Conservation (phyloP, 2,113 vertebrate genomes). For the Eulacestoma nigropectus region DNA sequence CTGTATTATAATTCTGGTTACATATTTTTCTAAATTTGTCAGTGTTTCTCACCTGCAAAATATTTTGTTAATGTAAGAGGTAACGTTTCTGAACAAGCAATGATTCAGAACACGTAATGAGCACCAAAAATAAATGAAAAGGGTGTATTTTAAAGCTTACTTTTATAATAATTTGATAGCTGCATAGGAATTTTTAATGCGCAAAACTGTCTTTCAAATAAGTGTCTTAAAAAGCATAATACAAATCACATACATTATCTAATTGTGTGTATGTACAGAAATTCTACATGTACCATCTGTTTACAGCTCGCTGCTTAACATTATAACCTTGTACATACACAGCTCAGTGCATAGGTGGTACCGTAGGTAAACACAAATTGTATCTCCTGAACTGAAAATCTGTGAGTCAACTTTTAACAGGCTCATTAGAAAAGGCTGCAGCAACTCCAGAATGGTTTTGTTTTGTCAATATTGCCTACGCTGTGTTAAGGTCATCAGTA, state of each 20-base stretch:
- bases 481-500: constrained; percentile 30
- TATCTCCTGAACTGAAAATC: constrained; percentile 16
- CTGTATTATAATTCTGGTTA: neutral
- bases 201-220: neutral
- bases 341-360: neutral
- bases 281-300: neutral
- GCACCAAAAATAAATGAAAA: neutral
- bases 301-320: neutral
- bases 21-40: neutral
- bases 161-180: neutral
- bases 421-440: neutral
- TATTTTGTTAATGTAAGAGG: neutral
- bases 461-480: constrained; percentile 54
- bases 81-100: neutral
- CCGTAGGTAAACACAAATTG: neutral
- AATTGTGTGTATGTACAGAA: neutral
- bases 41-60: constrained; percentile 16
- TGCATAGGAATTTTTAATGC: neutral
- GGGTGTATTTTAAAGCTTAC: neutral
- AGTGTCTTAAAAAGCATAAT: neutral
- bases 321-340: neutral
- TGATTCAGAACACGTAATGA: neutral
- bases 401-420: neutral
- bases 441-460: constrained; percentile 31
- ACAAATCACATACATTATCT: neutral